A percentile compares a stretch with the other conserved stretches of the same genome.
These are phyloP conservation scores for Meloidogyne chitwoodi DNA, from an alignment of 1,140 invertebrate genomes.

Conservation along the genomic window DNA sequence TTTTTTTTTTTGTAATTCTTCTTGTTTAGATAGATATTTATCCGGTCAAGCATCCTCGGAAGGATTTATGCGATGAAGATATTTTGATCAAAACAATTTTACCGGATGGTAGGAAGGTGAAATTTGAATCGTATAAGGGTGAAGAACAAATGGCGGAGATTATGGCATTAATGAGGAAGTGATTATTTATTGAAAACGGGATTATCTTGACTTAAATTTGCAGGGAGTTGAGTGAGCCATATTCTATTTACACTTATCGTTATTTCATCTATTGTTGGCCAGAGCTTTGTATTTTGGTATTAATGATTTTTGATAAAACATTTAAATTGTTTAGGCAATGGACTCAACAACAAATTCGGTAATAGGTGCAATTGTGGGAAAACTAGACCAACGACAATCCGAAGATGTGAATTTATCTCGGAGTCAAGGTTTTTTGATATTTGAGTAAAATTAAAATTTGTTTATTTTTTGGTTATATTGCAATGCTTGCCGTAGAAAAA, in stretches of 20 bases:
- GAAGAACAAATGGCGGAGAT: neutral
- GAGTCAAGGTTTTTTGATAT: neutral
- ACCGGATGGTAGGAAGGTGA: neutral
- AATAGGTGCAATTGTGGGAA: slow-evolving; percentile 46
- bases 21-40: neutral
- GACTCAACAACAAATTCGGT: slow-evolving; percentile 32
- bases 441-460: neutral
- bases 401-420: neutral
- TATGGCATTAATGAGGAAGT: neutral
- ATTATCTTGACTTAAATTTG: slow-evolving; percentile 69
- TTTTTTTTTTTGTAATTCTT: neutral
- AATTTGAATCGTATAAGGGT: neutral
- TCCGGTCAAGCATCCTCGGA: neutral
- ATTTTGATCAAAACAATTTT: neutral
- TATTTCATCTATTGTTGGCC: slow-evolving; percentile 99
- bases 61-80: neutral
- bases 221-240: slow-evolving; percentile 96
- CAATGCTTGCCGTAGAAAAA: slow-evolving; percentile 95
- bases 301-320: slow-evolving; percentile 3
- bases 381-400: slow-evolving; percentile 32
- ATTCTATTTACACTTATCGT: slow-evolving; percentile 99
- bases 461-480: slow-evolving; percentile 86
- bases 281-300: slow-evolving; percentile 88
- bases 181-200: neutral
- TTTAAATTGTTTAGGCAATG: slow-evolving; percentile 28